Evolutionary conservation across 2,113 vertebrate species (phyloP).

Genomic region (Litocranius walleri): DNA sequence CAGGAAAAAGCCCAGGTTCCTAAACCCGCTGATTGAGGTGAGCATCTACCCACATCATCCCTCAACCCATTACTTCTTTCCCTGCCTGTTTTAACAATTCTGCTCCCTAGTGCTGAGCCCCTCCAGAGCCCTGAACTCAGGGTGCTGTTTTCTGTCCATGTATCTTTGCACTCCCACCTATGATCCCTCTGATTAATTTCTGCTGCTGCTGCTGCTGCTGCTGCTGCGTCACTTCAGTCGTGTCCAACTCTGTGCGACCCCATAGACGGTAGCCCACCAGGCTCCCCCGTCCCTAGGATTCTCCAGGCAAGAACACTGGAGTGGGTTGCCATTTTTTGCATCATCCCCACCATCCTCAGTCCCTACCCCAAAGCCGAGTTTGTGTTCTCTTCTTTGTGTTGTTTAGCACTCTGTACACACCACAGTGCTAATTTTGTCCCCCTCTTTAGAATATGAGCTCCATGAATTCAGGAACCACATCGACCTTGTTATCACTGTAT

Average conservation of each 20-base stretch:
- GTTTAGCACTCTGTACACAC: background rate
- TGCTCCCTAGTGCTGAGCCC: accelerated
- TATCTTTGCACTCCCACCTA: background rate
- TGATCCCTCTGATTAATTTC: background rate
- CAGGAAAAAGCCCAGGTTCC: background rate
- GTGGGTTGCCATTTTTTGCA: background rate
- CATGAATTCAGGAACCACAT: background rate
- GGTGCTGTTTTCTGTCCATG: accelerated
- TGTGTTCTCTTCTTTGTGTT: background rate
- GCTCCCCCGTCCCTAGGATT: too few relatives aligned
- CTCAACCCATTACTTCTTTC: background rate
- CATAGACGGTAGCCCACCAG: too few relatives aligned
- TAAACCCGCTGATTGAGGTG: background rate
- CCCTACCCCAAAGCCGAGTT: background rate
- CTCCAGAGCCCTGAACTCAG: background rate
- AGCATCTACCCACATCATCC: background rate
- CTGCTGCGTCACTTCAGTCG: too few relatives aligned
- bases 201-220: too few relatives aligned
- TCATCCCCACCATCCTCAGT: too few relatives aligned
- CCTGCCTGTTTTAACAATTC: background rate
- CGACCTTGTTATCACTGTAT: background rate
- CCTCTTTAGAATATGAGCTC: background rate
- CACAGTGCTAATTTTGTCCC: background rate
- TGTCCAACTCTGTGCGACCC: too few relatives aligned
- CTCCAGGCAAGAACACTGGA: too few relatives aligned